Evolutionary conservation across 2,888 invertebrate species (phyloP), one percentile per base, ranked within the genome.

Genomic region (Nasonovia ribisnigri): DNA sequence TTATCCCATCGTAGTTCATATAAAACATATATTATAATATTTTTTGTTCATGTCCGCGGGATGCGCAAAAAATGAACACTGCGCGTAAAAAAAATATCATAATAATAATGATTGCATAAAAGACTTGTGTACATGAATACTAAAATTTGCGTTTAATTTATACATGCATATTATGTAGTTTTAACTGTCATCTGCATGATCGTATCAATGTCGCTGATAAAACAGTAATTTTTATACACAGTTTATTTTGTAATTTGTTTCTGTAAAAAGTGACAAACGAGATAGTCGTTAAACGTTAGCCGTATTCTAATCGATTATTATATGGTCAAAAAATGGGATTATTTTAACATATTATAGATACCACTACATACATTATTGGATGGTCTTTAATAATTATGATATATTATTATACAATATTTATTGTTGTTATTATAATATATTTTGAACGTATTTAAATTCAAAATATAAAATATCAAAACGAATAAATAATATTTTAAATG

Each of bases 161-260:
- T 84, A 36, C 20, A n/a, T 36, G 36, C 48, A 51, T 8, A 90
- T 24, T 8, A 36, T 42, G 29, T 46, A 51, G 13, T 90, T 90
- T 90, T 1, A 84, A 90, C 90, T 77, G 77, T 48, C 51, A 90
- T 90, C 51, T 90, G 90, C 90, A 90, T 84, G 77, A 48, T 84
- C 29, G 84, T 77, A 84, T 90, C 51, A 36, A 51, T 84, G 77
- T 51, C 16, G 36, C 16, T 77, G 42, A 90, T 90, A 77, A 90
- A 90, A 84, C 16, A 13, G n/a, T 90, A 48, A 26, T 90, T 90
- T 36, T 16, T 16, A n/a, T 67, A n/a, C n/a, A 16, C n/a, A 16
- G n/a, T 16, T 67, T 36, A 67, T 67, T 67, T 36, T n/a, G 67
- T 36, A 36, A 67, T 67, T n/a, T n/a, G n/a, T 67, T n/a, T 16